A percentile compares a stretch with the other conserved stretches of the same genome.
Conservation (phyloP, 2,797 vertebrate genomes). For the Malacoraja senta region DNA sequence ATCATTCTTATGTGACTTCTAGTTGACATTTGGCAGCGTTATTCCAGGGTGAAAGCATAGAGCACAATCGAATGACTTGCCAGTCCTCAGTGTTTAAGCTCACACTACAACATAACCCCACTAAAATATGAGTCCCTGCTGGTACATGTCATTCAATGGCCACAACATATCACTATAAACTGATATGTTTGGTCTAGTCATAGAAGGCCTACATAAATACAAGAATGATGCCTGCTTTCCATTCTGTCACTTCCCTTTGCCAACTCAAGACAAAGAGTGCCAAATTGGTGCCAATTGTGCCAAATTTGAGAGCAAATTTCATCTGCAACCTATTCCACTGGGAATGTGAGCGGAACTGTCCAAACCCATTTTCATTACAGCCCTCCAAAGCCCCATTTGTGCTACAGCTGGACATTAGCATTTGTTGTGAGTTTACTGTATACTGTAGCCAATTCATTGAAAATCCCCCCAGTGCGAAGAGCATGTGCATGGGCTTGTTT, state of each 20-base stretch:
- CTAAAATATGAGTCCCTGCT: not conserved
- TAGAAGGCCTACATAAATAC: not conserved
- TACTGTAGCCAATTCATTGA: slow-evolving; percentile 31
- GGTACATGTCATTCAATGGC: too few relatives aligned
- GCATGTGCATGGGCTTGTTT: not conserved
- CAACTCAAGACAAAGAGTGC: not conserved
- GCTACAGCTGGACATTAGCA: slow-evolving; percentile 36
- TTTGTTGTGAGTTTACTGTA: slow-evolving; percentile 10
- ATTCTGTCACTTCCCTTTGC: not conserved
- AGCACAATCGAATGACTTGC: not conserved
- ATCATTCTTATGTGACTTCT: not conserved
- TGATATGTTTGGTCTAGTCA: not conserved
- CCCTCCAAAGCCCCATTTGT: slow-evolving; percentile 5
- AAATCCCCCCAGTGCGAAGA: slow-evolving; percentile 14
- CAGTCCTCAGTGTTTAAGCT: not conserved
- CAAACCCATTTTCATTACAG: slow-evolving; percentile 30
- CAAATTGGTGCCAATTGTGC: slow-evolving; percentile 36
- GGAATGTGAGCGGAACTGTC: not conserved
- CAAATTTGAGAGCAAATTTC: slow-evolving; percentile 30
- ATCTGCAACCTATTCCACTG: not conserved
- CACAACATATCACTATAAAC: not conserved
- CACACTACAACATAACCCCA: not conserved
- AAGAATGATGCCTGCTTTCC: not conserved
- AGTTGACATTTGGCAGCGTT: not conserved
- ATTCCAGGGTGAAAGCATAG: not conserved